Conservation (phyloP, 2,113 vertebrate genomes). For the Chaetodon trifascialis region DNA sequence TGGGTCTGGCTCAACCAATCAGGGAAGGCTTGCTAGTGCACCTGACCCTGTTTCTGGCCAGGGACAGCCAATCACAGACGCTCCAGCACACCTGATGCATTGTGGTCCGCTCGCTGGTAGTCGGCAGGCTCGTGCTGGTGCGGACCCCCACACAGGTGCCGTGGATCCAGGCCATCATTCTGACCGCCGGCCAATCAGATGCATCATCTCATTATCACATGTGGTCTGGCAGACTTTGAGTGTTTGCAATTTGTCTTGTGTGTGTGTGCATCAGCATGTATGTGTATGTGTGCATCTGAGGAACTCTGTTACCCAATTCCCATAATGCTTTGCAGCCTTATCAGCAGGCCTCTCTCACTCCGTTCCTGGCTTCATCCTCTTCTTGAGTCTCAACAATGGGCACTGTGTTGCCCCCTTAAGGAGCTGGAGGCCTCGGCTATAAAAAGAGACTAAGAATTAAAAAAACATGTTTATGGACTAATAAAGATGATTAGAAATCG, state of each 20-base stretch:
- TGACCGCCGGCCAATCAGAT: conserved; percentile 65
- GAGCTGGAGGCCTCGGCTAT: conserved; percentile 57
- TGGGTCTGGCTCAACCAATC: conserved; percentile 73
- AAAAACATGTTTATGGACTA: conserved; percentile 77
- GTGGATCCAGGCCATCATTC: conserved; percentile 65
- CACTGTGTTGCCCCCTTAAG: conserved; percentile 72
- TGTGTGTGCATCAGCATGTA: conserved; percentile 25
- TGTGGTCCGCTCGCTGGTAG: conserved; percentile 53
- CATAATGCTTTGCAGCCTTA: conserved; percentile 71
- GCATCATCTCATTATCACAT: conserved; percentile 58
- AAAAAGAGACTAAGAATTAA: conserved; percentile 54
- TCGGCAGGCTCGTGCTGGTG: conserved; percentile 34
- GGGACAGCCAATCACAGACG: conserved; percentile 65
- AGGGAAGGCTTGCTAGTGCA: conserved; percentile 43
- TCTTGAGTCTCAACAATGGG: conserved; percentile 73
- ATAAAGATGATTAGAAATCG: conserved; percentile 83
- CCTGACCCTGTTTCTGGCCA: conserved; percentile 79
- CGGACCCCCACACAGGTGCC: conserved; percentile 69
- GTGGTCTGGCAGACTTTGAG: conserved; percentile 65
- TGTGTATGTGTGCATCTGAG: conserved; percentile 14
- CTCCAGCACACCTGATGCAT: conserved; percentile 77
- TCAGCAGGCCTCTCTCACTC: conserved; percentile 67
- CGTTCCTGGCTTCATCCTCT: conserved; percentile 63
- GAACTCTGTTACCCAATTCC: conserved; percentile 44
- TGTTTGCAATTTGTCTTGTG: conserved; percentile 44